phyloP scores from a whole-genome alignment of 2,888 invertebrate genomes.

The Atrina japonica region DNA sequence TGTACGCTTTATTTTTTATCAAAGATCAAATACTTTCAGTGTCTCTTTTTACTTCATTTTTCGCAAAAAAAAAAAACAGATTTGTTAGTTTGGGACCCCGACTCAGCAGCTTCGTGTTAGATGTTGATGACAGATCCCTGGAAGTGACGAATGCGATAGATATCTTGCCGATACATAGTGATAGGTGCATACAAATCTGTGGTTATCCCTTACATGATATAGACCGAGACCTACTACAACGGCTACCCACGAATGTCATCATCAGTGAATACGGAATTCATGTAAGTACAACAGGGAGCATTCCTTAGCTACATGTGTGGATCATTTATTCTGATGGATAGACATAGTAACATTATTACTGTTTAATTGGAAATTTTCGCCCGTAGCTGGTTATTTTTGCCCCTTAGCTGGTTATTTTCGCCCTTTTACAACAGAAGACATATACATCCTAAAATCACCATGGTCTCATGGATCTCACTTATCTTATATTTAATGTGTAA shows the following conservation, averaged over 20 bases:
- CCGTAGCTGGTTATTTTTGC: too few relatives aligned
- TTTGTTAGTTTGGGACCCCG: slow-evolving; percentile 84
- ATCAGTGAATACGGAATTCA: slow-evolving; percentile 85
- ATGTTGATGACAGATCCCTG: slow-evolving; percentile 69
- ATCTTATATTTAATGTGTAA: too few relatives aligned
- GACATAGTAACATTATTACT: too few relatives aligned
- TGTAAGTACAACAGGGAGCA: slow-evolving; percentile 77
- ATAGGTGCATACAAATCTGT: slow-evolving; percentile 75
- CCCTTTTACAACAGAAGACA: too few relatives aligned
- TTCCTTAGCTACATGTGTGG: too few relatives aligned
- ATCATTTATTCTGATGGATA: too few relatives aligned
- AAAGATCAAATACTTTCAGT: background rate
- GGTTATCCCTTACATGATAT: slow-evolving; percentile 76
- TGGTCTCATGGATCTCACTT: too few relatives aligned
- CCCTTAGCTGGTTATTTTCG: too few relatives aligned
- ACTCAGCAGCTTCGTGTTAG: slow-evolving; percentile 82
- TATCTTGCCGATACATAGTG: slow-evolving; percentile 65
- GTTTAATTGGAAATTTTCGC: too few relatives aligned
- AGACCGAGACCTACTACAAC: slow-evolving; percentile 60
- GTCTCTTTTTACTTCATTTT: background rate
- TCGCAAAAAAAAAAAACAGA: slow-evolving; percentile 55
- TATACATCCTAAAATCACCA: too few relatives aligned
- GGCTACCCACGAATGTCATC: slow-evolving; percentile 83
- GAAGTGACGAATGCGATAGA: slow-evolving; percentile 64
- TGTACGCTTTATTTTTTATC: background rate